A percentile compares a stretch with the other conserved stretches of the same genome.
phyloP scores from a whole-genome alignment of 1,140 invertebrate species.

The Neodiprion pinetum region DNA sequence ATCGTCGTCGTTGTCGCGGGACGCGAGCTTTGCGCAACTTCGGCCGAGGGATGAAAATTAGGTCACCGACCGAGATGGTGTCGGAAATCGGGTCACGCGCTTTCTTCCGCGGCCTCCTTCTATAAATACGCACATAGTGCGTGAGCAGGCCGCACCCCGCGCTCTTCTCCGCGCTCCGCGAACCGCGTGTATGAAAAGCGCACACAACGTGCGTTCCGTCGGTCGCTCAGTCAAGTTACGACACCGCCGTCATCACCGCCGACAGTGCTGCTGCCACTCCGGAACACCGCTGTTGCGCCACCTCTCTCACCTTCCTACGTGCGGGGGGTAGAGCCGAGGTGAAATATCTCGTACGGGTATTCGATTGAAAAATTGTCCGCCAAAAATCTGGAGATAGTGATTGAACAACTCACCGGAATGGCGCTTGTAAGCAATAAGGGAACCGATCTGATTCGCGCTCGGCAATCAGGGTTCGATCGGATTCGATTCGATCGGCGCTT shows the following conservation, averaged over 20 bases:
- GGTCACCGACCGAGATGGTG: slow-evolving; percentile 18
- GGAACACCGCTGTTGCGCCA: slow-evolving; percentile 10
- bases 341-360: too few species aligned
- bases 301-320: slow-evolving; percentile 23
- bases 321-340: neutral
- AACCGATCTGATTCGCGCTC: too few species aligned
- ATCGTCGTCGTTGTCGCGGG: neutral
- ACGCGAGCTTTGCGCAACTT: slow-evolving; percentile 38
- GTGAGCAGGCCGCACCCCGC: neutral
- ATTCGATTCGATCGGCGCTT: too few species aligned
- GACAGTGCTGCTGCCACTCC: slow-evolving; percentile 4
- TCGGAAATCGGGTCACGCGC: slow-evolving; percentile 32
- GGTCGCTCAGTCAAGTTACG: neutral
- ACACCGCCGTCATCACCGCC: neutral
- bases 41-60: slow-evolving; percentile 18
- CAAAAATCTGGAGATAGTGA: too few species aligned
- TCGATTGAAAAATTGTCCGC: too few species aligned
- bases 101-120: slow-evolving; percentile 39
- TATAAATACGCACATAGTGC: slow-evolving; percentile 25
- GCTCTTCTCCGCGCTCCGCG: neutral
- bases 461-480: too few species aligned
- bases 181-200: slow-evolving; percentile 1
- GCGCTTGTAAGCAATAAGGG: too few species aligned
- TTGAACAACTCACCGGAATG: too few species aligned
- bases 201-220: slow-evolving; percentile 1